Base-by-base conservation (phyloP, 2,888 invertebrate genomes). In the Neuroscelio doddi region DNA sequence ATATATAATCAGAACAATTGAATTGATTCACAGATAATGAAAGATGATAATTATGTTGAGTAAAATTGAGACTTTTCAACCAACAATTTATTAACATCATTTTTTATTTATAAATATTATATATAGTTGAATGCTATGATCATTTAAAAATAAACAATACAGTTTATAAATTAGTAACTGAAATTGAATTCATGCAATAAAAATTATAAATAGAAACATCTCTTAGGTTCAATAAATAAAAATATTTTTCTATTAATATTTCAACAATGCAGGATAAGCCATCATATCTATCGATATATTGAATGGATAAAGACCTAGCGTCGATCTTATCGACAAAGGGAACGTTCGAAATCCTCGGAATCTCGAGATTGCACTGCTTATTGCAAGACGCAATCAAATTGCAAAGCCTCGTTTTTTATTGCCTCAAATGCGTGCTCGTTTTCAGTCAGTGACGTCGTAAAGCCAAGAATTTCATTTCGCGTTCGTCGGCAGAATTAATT, bases 401-500 rank as follows among this genome's bases (percentile, higher is more conserved):
- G 63, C 62, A 62, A 66, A 66, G 67, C 58, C 39, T 32, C 47
- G 38, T 67, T 67, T 67, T 67, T 67, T 63, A 58, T n/a, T 46
- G 51, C 59, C 49, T 51, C 45, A 63, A 63, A 67, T 67, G 62
- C 63, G 61, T 61, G 47, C 56, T 56, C 61, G 49, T 59, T 56
- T 45, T 47, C 42, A 57, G 62, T 51, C 66, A 46, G 62, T 51
- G 57, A 66, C 53, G 58, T 57, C 58, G 58, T 66, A 62, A 66
- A 62, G 62, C 58, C 56, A 59, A 59, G 67, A 67, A 67, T 67
- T 67, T 67, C 63, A 67, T 67, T 67, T 67, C 59, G 59, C 59
- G 59, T 51, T 56, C 49, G 30, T 46, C 32, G 27, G 30, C 0
- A 39, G 52, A 67, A 67, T 63, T 67, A 58, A 67, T 63, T 67